Percentiles rank a stretch among this genome's conserved stretches.
Conservation (phyloP, 2,888 invertebrate genomes). For the Erebia palarica region DNA sequence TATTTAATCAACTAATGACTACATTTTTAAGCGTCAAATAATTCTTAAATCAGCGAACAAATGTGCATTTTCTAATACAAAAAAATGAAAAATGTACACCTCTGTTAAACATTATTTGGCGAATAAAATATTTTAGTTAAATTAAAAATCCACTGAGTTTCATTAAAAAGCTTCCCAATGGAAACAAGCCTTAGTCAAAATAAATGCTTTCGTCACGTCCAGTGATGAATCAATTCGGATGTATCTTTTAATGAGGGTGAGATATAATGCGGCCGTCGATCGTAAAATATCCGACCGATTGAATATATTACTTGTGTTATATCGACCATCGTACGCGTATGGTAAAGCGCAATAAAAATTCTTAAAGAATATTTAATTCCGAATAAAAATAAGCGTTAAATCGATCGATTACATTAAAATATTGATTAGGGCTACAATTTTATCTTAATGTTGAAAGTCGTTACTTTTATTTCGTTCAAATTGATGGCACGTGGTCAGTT, state of each 20-base stretch:
- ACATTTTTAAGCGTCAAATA: too few relatives aligned
- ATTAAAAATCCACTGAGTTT: neutral
- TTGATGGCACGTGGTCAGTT: constrained; percentile 7
- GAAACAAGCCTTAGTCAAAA: constrained; percentile 8
- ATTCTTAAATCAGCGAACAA: too few relatives aligned
- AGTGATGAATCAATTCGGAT: constrained; percentile 30
- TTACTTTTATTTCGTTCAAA: neutral
- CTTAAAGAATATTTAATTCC: constrained; percentile 5
- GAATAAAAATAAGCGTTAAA: constrained; percentile 19
- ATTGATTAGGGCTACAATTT: constrained; percentile 14
- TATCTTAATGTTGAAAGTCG: constrained; percentile 11
- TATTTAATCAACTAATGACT: too few relatives aligned
- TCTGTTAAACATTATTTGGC: too few relatives aligned
- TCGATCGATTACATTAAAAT: constrained; percentile 22
- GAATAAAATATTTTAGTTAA: too few relatives aligned
- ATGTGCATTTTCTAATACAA: too few relatives aligned
- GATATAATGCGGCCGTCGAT: constrained; percentile 23
- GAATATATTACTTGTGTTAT: constrained; percentile 30
- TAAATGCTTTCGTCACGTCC: constrained; percentile 25
- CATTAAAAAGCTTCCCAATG: neutral
- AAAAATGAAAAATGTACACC: too few relatives aligned
- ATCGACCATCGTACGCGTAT: constrained; percentile 1
- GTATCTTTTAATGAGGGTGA: constrained; percentile 35
- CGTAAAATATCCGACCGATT: constrained; percentile 30
- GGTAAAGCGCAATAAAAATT: constrained; percentile 17